These are phyloP conservation scores for Acleris emargana DNA, from an alignment of 2,888 invertebrate species.

Conservation along the genomic window DNA sequence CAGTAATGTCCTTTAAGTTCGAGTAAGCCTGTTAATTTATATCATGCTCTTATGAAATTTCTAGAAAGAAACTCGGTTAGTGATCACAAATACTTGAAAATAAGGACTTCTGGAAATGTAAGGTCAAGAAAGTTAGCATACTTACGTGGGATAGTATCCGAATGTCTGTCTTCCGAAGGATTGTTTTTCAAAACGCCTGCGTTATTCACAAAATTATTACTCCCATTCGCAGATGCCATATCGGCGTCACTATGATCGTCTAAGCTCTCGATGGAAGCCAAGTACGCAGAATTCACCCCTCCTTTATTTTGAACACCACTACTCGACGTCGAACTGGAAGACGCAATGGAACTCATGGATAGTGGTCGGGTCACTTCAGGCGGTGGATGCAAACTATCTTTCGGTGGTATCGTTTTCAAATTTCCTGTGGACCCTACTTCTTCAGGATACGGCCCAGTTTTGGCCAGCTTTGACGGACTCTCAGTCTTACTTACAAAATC, in stretches of 20 bases:
- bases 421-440: conserved; percentile 72
- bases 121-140: conserved; percentile 34
- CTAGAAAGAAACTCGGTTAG: too few species aligned
- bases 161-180: conserved; percentile 63
- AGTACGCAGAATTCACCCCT: conserved; percentile 89
- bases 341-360: conserved; percentile 91
- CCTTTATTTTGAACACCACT: conserved; percentile 86
- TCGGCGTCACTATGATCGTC: conserved; percentile 91
- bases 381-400: conserved; percentile 80
- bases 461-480: conserved; percentile 60
- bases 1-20: too few species aligned
- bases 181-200: conserved; percentile 65
- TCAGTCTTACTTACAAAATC: conserved; percentile 59
- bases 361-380: conserved; percentile 86
- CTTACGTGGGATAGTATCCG: conserved; percentile 67
- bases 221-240: conserved; percentile 76
- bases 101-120: too few species aligned
- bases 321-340: conserved; percentile 86
- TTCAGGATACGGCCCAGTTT: conserved; percentile 70
- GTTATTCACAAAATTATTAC: conserved; percentile 72
- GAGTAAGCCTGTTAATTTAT: too few species aligned
- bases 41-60: too few species aligned
- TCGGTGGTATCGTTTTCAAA: conserved; percentile 70
- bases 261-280: conserved; percentile 94
- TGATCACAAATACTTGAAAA: too few species aligned